Conservation (phyloP, 2,113 vertebrate species). For the Odontesthes bonariensis region DNA sequence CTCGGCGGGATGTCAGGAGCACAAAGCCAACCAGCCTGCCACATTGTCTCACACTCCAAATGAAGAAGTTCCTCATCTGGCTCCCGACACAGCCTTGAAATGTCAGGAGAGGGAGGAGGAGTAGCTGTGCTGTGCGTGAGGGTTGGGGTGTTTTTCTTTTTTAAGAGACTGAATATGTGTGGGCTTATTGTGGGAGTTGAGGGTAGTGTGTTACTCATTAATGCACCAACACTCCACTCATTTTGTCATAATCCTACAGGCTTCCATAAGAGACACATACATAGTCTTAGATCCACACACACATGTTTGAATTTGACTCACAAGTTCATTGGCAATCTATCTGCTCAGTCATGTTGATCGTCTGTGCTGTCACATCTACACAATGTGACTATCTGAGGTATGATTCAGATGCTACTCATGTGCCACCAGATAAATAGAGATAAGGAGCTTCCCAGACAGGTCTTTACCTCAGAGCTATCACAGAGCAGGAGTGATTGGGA, state of each 20-base stretch:
- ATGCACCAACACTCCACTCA: constrained; percentile 76
- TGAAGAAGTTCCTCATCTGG: constrained; percentile 83
- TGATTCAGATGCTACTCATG: constrained; percentile 57
- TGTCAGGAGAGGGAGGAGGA: constrained; percentile 67
- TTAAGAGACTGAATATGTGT: constrained; percentile 43
- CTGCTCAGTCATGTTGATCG: constrained; percentile 29
- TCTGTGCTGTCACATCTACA: constrained; percentile 23
- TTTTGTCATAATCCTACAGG: constrained; percentile 70
- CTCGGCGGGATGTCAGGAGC: constrained; percentile 83
- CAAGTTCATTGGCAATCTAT: constrained; percentile 54
- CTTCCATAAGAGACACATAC: constrained; percentile 39
- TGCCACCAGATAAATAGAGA: constrained; percentile 72
- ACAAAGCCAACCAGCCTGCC: constrained; percentile 82
- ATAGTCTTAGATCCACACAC: constrained; percentile 21
- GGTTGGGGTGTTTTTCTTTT: constrained; percentile 23
- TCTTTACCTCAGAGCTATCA: constrained; percentile 60
- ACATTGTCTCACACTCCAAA: constrained; percentile 86
- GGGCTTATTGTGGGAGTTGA: constrained; percentile 65
- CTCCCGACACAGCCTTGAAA: constrained; percentile 78
- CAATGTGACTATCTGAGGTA: constrained; percentile 31
- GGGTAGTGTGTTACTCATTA: constrained; percentile 78
- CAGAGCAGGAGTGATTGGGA: constrained; percentile 66
- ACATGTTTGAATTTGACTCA: constrained; percentile 25
- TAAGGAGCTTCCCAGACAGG: constrained; percentile 54
- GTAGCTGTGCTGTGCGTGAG: constrained; percentile 28